These are phyloP conservation scores for Regulus satrapa DNA, from an alignment of 2,113 vertebrate genomes.

Conservation along the genomic window DNA sequence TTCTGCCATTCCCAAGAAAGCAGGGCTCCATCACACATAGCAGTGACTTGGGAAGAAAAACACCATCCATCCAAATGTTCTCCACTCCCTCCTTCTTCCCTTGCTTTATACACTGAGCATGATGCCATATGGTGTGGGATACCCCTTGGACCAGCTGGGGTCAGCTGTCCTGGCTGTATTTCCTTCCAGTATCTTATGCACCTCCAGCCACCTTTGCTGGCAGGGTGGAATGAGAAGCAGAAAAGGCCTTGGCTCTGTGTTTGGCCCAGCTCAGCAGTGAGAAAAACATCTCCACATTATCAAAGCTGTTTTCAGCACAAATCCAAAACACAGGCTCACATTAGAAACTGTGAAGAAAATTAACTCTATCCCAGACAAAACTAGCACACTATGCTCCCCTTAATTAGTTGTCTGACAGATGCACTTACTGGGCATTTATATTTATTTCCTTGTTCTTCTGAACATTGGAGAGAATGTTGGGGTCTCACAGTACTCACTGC, in stretches of 20 bases:
- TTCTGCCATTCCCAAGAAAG: not conserved
- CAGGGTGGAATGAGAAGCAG: not conserved
- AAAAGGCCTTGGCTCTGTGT: not conserved
- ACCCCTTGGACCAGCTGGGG: too few relatives aligned
- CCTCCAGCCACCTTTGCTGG: not conserved
- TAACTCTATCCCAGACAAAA: not conserved
- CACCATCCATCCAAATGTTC: not conserved
- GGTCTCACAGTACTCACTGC: not conserved
- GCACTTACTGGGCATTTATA: not conserved
- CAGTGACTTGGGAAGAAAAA: not conserved
- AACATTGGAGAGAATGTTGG: not conserved
- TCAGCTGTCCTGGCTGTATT: not conserved
- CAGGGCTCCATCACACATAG: not conserved
- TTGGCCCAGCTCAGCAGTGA: not conserved
- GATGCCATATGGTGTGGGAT: not conserved
- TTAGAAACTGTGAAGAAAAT: not conserved
- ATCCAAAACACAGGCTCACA: not conserved
- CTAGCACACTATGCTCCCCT: not conserved
- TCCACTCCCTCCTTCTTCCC: not conserved
- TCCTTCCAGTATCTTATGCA: not conserved
- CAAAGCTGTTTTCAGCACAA: not conserved
- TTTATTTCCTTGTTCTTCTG: not conserved
- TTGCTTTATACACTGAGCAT: not conserved
- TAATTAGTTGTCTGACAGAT: not conserved
- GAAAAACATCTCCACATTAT: not conserved